Percentiles rank a stretch among this genome's conserved stretches.
These are phyloP conservation scores for Scytalopus superciliaris DNA, from an alignment of 2,113 vertebrate species.

Conservation along the genomic window DNA sequence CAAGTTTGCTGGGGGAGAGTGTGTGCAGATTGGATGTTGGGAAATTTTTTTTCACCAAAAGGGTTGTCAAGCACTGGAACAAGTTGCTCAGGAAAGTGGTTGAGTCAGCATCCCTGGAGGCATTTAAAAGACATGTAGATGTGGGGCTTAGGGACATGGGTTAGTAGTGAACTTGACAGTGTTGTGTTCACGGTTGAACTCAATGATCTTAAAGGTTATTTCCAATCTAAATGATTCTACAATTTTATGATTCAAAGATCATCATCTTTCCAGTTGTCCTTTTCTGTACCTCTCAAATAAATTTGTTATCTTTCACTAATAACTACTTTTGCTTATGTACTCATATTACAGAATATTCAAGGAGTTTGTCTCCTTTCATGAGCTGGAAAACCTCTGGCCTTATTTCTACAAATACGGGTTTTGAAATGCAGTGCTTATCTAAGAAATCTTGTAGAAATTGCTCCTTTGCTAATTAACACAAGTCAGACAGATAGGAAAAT, in stretches of 20 bases:
- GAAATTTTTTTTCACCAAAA: not conserved
- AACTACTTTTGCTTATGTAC: not conserved
- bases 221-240: not conserved
- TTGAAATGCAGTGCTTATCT: not conserved
- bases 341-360: not conserved
- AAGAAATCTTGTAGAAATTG: conserved; percentile 32
- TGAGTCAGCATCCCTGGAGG: not conserved
- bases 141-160: not conserved
- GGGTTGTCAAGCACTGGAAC: not conserved
- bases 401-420: not conserved
- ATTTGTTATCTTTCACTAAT: not conserved
- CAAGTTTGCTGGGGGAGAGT: not conserved
- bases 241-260: not conserved
- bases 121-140: not conserved
- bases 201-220: not conserved
- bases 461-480: conserved; percentile 53
- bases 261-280: not conserved
- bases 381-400: not conserved
- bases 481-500: not conserved
- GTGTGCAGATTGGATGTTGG: not conserved
- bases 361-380: not conserved
- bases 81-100: not conserved
- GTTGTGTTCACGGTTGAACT: not conserved
- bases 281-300: not conserved
- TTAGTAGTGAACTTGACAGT: not conserved